Evolutionary conservation across 2,797 vertebrate genomes (phyloP).

Genomic region (Clarias laeviceps): DNA sequence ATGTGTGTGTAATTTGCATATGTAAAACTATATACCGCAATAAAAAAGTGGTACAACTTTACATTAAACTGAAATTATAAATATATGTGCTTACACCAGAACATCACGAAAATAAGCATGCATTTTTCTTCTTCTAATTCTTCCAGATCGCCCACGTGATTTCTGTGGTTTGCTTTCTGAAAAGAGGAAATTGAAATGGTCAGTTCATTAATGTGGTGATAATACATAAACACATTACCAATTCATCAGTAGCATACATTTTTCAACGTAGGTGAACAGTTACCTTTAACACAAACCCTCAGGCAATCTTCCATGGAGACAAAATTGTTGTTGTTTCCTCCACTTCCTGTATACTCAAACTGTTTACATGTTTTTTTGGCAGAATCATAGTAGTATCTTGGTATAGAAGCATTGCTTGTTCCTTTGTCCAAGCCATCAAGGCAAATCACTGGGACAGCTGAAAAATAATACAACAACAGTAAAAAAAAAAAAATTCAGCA

Average conservation of each 20-base stretch:
- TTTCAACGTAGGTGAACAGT: not conserved
- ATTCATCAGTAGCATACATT: not conserved
- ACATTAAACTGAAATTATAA: not conserved
- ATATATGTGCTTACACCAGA: not conserved
- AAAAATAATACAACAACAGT: not conserved
- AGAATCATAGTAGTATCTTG: constrained; percentile 8
- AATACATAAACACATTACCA: not conserved
- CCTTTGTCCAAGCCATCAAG: not conserved
- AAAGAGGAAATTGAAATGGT: constrained; percentile 32
- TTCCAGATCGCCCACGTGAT: not conserved
- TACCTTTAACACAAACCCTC: not conserved
- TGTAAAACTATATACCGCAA: constrained; percentile 15
- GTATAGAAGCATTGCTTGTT: not conserved
- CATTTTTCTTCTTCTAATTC: constrained; percentile 11
- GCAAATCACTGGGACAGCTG: constrained; percentile 14
- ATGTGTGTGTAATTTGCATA: not conserved
- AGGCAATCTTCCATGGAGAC: not conserved
- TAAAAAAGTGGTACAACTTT: not conserved
- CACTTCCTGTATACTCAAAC: constrained; percentile 21
- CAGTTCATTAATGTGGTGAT: not conserved
- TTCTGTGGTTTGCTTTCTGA: constrained; percentile 37
- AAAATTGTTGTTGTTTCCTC: constrained; percentile 34
- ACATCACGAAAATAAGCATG: not conserved
- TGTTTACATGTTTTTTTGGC: not conserved
- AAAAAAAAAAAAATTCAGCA: not conserved